Evolutionary conservation across 2,888 invertebrate species (phyloP), one percentile per base, ranked within the genome.

Genomic region (Drosophila mulleri): DNA sequence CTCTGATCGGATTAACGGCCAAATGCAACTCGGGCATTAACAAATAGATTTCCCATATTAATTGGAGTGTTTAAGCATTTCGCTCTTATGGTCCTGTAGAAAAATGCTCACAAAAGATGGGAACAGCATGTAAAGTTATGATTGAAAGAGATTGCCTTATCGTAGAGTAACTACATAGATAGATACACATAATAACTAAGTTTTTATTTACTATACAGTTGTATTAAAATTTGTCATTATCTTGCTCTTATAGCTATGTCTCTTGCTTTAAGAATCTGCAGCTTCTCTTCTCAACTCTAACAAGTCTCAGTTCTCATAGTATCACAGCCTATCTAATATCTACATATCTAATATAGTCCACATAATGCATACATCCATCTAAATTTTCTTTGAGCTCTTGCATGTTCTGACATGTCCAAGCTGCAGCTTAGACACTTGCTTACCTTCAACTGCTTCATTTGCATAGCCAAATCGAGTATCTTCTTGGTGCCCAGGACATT

Each of bases 401-500:
- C 5, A 23, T 16, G n/a, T n/a, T 47, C n/a, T 32, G 12, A 7
- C 14, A 57, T 20, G 3, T 57, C 6, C 16, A 57, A 20, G 26
- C n/a, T 18, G 0, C 0, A 32, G 42, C 8, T 32, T 7, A 6
- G 29, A 32, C 14, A 70, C 44, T 42, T 16, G 18, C 78, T 78
- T 83, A 93, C 93, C 92, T 93, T 93, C 67, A 93, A 80, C 57
- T 90, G 84, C 75, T 90, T 91, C 89, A 93, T 93, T 89, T 92
- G 89, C 92, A 93, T 91, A 54, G 88, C 92, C 78, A 93, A 89
- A 80, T 93, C 91, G 62, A 93, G 88, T 72, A 93, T 92, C 86
- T 93, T 93, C 78, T 93, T 93, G 52, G 93, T 93, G 41, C 93
- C 93, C 69, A 93, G 82, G 44, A 93, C 92, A 85, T 93, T 93